Evolutionary conservation across 2,797 vertebrate genomes (phyloP).

Genomic region (Novumbra hubbsi): DNA sequence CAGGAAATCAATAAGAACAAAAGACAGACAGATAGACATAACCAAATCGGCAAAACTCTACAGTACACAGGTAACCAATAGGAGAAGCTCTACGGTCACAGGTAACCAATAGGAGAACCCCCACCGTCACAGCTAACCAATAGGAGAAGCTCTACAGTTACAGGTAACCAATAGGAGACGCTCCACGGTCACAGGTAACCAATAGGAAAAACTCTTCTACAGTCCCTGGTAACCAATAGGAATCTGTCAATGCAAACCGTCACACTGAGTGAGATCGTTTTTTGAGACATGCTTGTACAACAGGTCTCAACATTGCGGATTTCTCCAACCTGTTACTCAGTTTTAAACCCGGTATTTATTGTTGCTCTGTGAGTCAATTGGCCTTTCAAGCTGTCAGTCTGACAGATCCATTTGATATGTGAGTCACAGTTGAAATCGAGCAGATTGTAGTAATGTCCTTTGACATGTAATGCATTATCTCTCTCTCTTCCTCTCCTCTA

Average conservation of each 20-base stretch:
- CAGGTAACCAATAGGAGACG: too few relatives aligned
- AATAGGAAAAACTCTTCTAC: background rate
- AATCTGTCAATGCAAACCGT: conserved; percentile 30
- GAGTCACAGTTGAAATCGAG: background rate
- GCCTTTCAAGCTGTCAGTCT: background rate
- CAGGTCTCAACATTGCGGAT: conserved; percentile 52
- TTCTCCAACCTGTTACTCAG: conserved; percentile 55
- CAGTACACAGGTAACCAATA: conserved; percentile 19
- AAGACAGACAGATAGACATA: conserved; percentile 18
- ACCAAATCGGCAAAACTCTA: background rate
- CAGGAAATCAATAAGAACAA: background rate
- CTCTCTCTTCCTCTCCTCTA: too few relatives aligned
- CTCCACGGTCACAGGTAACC: conserved; percentile 23
- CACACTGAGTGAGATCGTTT: conserved; percentile 70
- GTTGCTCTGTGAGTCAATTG: conserved; percentile 10
- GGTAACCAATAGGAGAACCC: too few relatives aligned
- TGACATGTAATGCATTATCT: background rate
- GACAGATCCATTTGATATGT: background rate
- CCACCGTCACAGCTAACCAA: conserved; percentile 20
- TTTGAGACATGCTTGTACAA: conserved; percentile 62
- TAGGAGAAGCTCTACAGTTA: background rate
- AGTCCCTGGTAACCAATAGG: conserved; percentile 48
- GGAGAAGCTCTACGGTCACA: background rate
- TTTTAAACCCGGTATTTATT: conserved; percentile 55
- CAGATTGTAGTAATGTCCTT: too few relatives aligned